phyloP scores from a whole-genome alignment of 1,140 invertebrate species.

The Micrasema minimum region DNA sequence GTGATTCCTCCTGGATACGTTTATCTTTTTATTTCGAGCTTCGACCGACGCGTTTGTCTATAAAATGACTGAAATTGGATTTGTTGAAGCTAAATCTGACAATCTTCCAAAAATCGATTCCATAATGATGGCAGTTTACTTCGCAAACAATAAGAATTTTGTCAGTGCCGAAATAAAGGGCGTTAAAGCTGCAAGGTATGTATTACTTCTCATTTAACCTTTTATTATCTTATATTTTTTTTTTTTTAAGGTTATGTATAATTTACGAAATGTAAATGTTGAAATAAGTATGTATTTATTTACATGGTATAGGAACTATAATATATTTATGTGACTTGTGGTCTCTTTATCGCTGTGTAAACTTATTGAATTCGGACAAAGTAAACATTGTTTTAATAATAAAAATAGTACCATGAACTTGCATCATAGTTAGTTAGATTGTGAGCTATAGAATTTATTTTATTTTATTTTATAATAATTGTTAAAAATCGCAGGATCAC shows the following conservation, averaged over 20 bases:
- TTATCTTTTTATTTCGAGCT: too few relatives aligned
- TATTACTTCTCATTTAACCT: too few relatives aligned
- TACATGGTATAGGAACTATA: neutral
- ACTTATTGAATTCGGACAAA: neutral
- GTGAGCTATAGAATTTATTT: too few relatives aligned
- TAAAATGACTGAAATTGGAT: neutral
- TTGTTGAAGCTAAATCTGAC: neutral
- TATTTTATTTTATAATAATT: too few relatives aligned
- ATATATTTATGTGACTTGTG: neutral
- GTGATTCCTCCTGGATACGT: too few relatives aligned
- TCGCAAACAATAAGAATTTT: neutral
- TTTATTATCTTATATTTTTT: too few relatives aligned
- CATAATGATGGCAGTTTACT: neutral
- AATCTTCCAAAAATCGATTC: neutral
- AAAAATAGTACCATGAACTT: too few relatives aligned
- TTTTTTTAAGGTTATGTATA: too few relatives aligned
- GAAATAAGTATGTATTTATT: neutral
- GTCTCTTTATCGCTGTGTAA: neutral
- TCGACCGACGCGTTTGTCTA: too few relatives aligned
- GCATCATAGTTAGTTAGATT: too few relatives aligned
- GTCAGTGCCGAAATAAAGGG: neutral
- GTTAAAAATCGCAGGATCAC: too few relatives aligned
- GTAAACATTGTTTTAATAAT: too few relatives aligned
- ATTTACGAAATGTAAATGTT: neutral
- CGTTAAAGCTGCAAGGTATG: conserved; percentile 5